Percentiles rank a stretch among this genome's conserved stretches.
Conservation (phyloP, 2,797 vertebrate genomes). For the Neoniphon sammara region DNA sequence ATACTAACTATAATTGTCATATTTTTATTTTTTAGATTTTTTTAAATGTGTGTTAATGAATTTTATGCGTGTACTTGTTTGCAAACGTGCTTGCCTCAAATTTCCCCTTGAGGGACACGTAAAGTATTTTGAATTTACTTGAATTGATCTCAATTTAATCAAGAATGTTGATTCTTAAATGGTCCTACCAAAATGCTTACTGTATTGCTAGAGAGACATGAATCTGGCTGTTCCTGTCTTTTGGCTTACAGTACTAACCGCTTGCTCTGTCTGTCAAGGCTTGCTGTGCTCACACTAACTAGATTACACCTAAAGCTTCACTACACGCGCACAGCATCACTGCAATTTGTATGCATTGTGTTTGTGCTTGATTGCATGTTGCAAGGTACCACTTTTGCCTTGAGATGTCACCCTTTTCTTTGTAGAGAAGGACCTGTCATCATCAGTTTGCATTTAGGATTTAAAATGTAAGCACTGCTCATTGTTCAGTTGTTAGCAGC, state of each 20-base stretch:
- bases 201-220: slow-evolving; percentile 44
- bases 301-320: slow-evolving; percentile 43
- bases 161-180: slow-evolving; percentile 51
- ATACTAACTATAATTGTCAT: slow-evolving; percentile 27
- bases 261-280: slow-evolving; percentile 70
- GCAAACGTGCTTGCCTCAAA: too few species aligned
- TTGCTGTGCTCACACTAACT: slow-evolving; percentile 70
- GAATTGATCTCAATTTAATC: slow-evolving; percentile 20
- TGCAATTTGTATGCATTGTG: slow-evolving; percentile 45
- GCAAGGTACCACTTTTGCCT: slow-evolving; percentile 76
- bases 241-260: slow-evolving; percentile 76
- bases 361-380: slow-evolving; percentile 79
- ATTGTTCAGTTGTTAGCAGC: slow-evolving; percentile 47
- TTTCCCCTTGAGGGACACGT: too few species aligned
- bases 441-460: slow-evolving; percentile 42
- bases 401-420: slow-evolving; percentile 74
- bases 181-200: slow-evolving; percentile 52
- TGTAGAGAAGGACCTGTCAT: slow-evolving; percentile 49
- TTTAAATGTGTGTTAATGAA: too few species aligned
- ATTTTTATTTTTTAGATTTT: too few species aligned
- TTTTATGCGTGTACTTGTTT: too few species aligned
- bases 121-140: too few species aligned
- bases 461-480: slow-evolving; percentile 44
- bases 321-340: slow-evolving; percentile 29
- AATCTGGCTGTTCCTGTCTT: slow-evolving; percentile 64